Conservation (phyloP, 2,888 invertebrate species). For the Rhaphigaster nebulosa region DNA sequence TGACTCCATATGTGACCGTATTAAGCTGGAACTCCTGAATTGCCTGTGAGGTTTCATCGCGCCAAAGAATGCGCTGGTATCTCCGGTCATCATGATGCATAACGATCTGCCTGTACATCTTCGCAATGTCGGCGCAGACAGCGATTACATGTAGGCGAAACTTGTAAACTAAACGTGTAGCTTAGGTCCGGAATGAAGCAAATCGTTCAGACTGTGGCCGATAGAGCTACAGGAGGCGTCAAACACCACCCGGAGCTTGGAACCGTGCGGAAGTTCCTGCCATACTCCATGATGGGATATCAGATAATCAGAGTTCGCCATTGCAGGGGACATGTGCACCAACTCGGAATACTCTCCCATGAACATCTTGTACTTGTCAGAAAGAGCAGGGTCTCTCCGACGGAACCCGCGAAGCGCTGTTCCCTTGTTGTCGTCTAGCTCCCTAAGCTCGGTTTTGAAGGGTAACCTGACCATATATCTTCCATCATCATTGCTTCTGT, state of each 20-base stretch:
- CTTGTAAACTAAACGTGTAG: too few relatives aligned
- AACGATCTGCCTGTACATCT: background rate
- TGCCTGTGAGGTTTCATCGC: constrained; percentile 58
- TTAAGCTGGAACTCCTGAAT: constrained; percentile 63
- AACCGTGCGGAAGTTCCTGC: constrained; percentile 66
- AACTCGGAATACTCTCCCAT: constrained; percentile 39
- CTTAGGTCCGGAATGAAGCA: constrained; percentile 66
- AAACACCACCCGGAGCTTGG: constrained; percentile 67
- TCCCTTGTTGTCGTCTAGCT: too few relatives aligned
- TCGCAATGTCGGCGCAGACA: too few relatives aligned
- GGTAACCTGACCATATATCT: background rate
- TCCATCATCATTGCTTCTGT: background rate
- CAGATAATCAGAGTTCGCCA: constrained; percentile 60
- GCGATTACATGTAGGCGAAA: too few relatives aligned
- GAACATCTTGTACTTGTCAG: too few relatives aligned
- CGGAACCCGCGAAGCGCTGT: too few relatives aligned
- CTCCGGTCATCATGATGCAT: constrained; percentile 58
- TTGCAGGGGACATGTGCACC: constrained; percentile 31
- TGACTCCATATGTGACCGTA: constrained; percentile 66
- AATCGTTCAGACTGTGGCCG: constrained; percentile 59
- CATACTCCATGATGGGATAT: constrained; percentile 67
- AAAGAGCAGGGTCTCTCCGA: too few relatives aligned
- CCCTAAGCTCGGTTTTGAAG: too few relatives aligned
- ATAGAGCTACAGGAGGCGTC: constrained; percentile 54
- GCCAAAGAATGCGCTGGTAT: constrained; percentile 66